Evolutionary conservation across 2,113 vertebrate species (phyloP).

Genomic region (Labeo rohita): DNA sequence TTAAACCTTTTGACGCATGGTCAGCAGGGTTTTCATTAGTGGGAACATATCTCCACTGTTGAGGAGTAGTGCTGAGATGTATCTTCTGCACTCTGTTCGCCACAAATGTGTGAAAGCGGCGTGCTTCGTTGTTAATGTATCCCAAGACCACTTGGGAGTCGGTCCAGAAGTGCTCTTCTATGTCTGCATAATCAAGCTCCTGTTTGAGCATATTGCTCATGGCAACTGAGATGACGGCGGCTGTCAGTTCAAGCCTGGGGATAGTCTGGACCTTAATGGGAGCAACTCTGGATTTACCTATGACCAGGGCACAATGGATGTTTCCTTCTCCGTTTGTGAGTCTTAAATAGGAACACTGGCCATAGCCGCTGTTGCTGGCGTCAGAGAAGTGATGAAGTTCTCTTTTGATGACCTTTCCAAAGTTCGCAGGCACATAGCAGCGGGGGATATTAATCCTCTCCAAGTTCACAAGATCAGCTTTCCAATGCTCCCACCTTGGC

Average conservation of each 20-base stretch:
- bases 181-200: background rate
- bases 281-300: too few relatives aligned
- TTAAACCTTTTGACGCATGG: too few relatives aligned
- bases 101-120: slow-evolving; percentile 26
- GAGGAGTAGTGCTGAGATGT: too few relatives aligned
- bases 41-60: too few relatives aligned
- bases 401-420: slow-evolving; percentile 12
- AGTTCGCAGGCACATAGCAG: slow-evolving; percentile 20
- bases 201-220: slow-evolving; percentile 29
- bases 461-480: slow-evolving; percentile 4
- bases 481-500: background rate
- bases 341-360: slow-evolving; percentile 1
- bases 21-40: too few relatives aligned
- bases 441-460: background rate
- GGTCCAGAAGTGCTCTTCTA: slow-evolving; percentile 29
- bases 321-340: too few relatives aligned
- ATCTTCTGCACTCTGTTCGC: background rate
- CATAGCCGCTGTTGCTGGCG: slow-evolving; percentile 1
- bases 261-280: too few relatives aligned
- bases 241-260: too few relatives aligned
- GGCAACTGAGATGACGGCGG: slow-evolving; percentile 12
- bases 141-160: slow-evolving; percentile 35
- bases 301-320: too few relatives aligned
- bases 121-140: slow-evolving; percentile 24
- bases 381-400: slow-evolving; percentile 31